Evolutionary conservation across 2,797 vertebrate species (phyloP), one percentile per base, ranked within the genome.

Genomic region (Karalla daura): DNA sequence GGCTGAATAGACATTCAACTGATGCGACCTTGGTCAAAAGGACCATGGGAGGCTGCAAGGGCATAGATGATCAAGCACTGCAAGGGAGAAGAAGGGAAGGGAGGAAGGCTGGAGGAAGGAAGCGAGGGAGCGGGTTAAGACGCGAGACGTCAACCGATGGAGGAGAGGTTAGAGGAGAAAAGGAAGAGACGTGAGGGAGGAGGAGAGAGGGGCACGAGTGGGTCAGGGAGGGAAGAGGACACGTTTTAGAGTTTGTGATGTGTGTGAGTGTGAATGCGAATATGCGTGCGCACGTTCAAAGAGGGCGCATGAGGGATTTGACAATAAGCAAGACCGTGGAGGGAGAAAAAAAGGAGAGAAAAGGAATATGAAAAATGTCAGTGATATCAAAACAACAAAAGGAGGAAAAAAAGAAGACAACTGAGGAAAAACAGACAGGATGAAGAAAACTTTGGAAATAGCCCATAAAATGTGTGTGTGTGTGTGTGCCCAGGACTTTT

Each of bases 361-460:
- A 59, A 58, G 28, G 49, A 63, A 66, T 45, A 69, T 32, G 37
- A 80, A 82, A n/a, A 84, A 76, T 74, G 78, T 68, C 74, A 63
- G 76, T 69, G 68, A 68, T 62, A 80, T 68, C 70, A 80, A 68
- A 78, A 72, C 63, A 83, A 78, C 76, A 80, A 76, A 72, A 74
- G 62, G 23, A 52, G 60, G 39, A 68, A 24, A 70, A 60, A 74
- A 74, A 36, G 60, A 30, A 45, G 55, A 76, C 52, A 80, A 58
- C 44, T 28, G 50, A 70, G 28, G 37, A 58, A 68, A 63, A 54
- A 35, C 15, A 44, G 37, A 63, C 28, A 71, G 51, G 45, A 65
- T 55, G 64, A 67, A 65, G 72, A 60, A 66, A 80, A 68, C 41
- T 75, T 72, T 63, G 37, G 52, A 75, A 70, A 75, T 41, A 46